Evolutionary conservation across 2,888 invertebrate species (phyloP), one percentile per base, ranked within the genome.

Genomic region (Catotricha subobsoleta): DNA sequence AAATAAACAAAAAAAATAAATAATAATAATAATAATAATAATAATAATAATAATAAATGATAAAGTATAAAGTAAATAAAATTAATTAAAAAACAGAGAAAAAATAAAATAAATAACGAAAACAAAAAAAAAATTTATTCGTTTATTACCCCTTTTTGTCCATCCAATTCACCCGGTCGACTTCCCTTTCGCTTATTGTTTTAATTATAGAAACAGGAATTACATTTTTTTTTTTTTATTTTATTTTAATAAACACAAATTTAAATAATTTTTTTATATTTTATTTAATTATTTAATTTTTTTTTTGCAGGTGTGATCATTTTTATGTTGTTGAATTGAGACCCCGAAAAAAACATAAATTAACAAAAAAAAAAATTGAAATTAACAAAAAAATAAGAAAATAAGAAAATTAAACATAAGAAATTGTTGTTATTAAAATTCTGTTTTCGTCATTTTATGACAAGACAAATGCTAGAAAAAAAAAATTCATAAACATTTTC

Each of bases 121-220:
- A 30, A 40, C 20, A 45, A 42, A 38, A n/a, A n/a, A n/a, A 8
- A 43, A n/a, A 15, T 31, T 29, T 43, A 41, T 27, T 40, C 9
- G 40, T 31, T 35, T 18, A 36, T 78, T 74, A 82, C 82, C 66
- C 80, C 79, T 68, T 73, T 72, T 25, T 69, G 65, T 49, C 62
- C 59, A 59, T 74, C 74, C 68, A 82, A 71, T 74, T 76, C 80
- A 65, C 82, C 83, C 61, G 81, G 81, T 64, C 82, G 79, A 66
- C 71, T 72, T 66, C 71, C 64, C 63, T 69, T 72, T 64, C 60
- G 67, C 36, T n/a, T n/a, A n/a, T n/a, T n/a, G n/a, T n/a, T n/a
- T n/a, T n/a, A n/a, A n/a, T n/a, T n/a, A n/a, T n/a, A n/a, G n/a
- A n/a, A n/a, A n/a, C n/a, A n/a, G n/a, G n/a, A n/a, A n/a, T n/a